phyloP scores from a whole-genome alignment of 2,888 invertebrate genomes.

The Zele albiditarsus region DNA sequence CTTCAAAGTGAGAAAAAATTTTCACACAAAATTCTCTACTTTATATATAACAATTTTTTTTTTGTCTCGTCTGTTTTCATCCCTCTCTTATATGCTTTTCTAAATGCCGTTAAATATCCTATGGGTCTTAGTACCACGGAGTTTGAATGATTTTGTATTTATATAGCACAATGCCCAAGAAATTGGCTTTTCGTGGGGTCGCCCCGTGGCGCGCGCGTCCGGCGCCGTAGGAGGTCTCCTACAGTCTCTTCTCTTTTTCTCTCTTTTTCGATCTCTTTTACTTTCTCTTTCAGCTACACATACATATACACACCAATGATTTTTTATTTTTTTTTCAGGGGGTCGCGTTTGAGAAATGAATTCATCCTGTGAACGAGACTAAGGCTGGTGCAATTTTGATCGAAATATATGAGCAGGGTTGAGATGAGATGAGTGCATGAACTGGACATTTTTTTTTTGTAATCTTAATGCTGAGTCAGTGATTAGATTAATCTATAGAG shows the following conservation, averaged over 20 bases:
- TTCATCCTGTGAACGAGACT: constrained; percentile 26
- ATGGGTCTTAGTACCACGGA: constrained; percentile 44
- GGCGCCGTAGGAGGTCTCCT: constrained; percentile 61
- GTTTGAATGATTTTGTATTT: constrained; percentile 66
- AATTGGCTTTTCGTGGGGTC: constrained; percentile 62
- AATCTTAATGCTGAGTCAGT: constrained; percentile 5
- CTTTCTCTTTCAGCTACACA: constrained; percentile 25
- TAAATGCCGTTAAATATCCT: constrained; percentile 67
- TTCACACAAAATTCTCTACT: constrained; percentile 8
- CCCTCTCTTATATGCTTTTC: constrained; percentile 35
- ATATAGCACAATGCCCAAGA: constrained; percentile 65
- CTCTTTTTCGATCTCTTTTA: constrained; percentile 27
- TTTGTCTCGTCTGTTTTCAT: background rate
- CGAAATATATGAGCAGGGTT: background rate
- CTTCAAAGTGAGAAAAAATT: background rate
- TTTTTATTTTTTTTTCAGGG: constrained; percentile 39
- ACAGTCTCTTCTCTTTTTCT: constrained; percentile 50
- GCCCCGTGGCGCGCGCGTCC: constrained; percentile 56
- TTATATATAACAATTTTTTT: background rate
- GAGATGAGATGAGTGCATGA: background rate
- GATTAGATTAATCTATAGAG: background rate
- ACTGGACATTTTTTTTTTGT: background rate
- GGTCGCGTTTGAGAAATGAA: constrained; percentile 28
- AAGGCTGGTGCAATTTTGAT: background rate
- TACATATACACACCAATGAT: constrained; percentile 19